Evolutionary conservation across 2,888 invertebrate genomes (phyloP).

Genomic region (Resseliella maxima): DNA sequence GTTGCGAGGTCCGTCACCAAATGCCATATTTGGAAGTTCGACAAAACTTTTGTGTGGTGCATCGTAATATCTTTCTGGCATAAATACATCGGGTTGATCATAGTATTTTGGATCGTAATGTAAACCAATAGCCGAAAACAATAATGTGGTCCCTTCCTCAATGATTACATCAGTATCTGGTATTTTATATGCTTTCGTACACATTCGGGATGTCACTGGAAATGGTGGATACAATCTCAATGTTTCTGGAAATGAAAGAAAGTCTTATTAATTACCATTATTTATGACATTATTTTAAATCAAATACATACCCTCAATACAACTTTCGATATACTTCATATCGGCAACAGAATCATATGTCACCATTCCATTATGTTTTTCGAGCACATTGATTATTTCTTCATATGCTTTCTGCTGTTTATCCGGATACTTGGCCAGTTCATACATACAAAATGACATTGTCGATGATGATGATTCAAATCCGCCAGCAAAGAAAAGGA

Average conservation of each 20-base stretch:
- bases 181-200: slow-evolving; percentile 31
- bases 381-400: slow-evolving; percentile 68
- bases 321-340: slow-evolving; percentile 71
- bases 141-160: slow-evolving; percentile 57
- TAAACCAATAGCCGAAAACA: slow-evolving; percentile 53
- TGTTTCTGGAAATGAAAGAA: slow-evolving; percentile 1
- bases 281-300: neutral
- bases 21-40: neutral
- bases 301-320: slow-evolving; percentile 68
- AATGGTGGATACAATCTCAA: slow-evolving; percentile 49
- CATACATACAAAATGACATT: slow-evolving; percentile 71
- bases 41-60: neutral
- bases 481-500: slow-evolving; percentile 19
- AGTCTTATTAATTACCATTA: neutral
- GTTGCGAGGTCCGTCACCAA: neutral
- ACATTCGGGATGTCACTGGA: neutral
- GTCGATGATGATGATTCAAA: slow-evolving; percentile 74
- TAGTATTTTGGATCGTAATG: slow-evolving; percentile 57
- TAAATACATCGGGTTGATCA: slow-evolving; percentile 56
- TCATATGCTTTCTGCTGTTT: slow-evolving; percentile 69
- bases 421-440: slow-evolving; percentile 69
- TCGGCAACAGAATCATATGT: slow-evolving; percentile 71
- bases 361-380: slow-evolving; percentile 67
- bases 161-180: slow-evolving; percentile 49
- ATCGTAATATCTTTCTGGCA: slow-evolving; percentile 53